Base-by-base conservation (phyloP, 92 coral and sea anemone genomes). In the Anthopleura xanthogrammica region DNA sequence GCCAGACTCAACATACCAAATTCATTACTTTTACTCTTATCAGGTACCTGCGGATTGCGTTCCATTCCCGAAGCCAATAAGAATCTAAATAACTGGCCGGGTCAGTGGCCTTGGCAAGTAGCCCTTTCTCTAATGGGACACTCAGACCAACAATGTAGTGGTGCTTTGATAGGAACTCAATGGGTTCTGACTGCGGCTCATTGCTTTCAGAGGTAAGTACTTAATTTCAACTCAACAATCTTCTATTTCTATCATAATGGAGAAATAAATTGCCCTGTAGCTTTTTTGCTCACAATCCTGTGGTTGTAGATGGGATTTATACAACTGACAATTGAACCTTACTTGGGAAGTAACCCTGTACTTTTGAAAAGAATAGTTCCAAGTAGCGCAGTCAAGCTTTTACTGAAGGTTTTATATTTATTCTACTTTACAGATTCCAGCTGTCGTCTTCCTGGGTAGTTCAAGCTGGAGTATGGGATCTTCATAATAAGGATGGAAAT, bases 81-180 rank as follows among this genome's bases (percentile, higher is more conserved):
- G 12, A 60, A 86, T 4, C 50, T 48, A 20, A 83, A 52, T 16
- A 77, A 79, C 19, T 83, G 91, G 90, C 85, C 94, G 48, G 93
- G 93, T 55, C 95, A 87, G 36, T 94, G 98, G 98, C 96, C 98
- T 79, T 94, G 98, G 98, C 98, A 94, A 41, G 94, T 91, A 43
- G 94, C 94, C 56, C 83, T 94, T 41, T 13, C 87, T 76, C 82
- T 89, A 10, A 81, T 77, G 82, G 98, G 98, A 58, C 91, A 87
- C 72, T 81, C 93, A 12, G 76, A 82, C 43, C 95, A 92, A 71
- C 88, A 90, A 60, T 94, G 98, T 75, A 91, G 93, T 23, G 98
- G 95, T 22, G 98, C 88, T 40, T 85, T 94, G 57, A 88, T 94
- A 54, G 93, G 93, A 39, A 86, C 98, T 13, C 88, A 79, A 52